Base-by-base conservation (phyloP, 2,797 vertebrate genomes). In the Spea hammondii region DNA sequence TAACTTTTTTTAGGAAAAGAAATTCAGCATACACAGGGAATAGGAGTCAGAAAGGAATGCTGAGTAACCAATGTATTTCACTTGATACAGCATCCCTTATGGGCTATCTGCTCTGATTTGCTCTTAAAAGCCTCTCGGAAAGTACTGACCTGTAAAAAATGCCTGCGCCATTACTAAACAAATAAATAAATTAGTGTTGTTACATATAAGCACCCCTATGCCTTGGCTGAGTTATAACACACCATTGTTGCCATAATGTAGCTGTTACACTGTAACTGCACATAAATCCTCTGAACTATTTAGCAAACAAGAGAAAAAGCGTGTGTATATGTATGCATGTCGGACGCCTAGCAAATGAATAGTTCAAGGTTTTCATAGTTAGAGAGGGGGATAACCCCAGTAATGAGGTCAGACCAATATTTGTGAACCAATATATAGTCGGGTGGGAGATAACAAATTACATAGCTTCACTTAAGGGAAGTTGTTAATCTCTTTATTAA, bases 111-210 rank as follows among this genome's bases (percentile, higher is more conserved):
- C 65, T 73, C 14, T 50, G 60, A 82, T 82, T 73, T 77, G 64
- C 79, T 77, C 79, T 81, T 70, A 67, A 47, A 65, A 68, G 79
- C 79, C 55, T 17, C 49, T 77, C 45, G 51, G 72, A 69, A 82
- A 77, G 54, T 73, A 82, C 60, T 82, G 79, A 82, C 74, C 75
- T 82, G 70, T 82, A 82, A 77, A 81, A 72, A 59, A n/a, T 60
- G 65, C 77, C 65, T 65, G 55, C 71, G 45, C 59, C 13, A 49
- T 59, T 13, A 46, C 70, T 68, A 77, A 72, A 77, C 69, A 81
- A 81, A 69, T 82, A 82, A 77, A 77, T 76, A 76, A 74, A 72
- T 77, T 72, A 77, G 45, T 62, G 57, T 14, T 65, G 54, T 54
- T 48, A 47, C 62, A 73, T 49, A 60, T 10, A 62, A 11, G 17